Evolutionary conservation across 2,797 vertebrate genomes (phyloP).

Genomic region (Tangara arthus): DNA sequence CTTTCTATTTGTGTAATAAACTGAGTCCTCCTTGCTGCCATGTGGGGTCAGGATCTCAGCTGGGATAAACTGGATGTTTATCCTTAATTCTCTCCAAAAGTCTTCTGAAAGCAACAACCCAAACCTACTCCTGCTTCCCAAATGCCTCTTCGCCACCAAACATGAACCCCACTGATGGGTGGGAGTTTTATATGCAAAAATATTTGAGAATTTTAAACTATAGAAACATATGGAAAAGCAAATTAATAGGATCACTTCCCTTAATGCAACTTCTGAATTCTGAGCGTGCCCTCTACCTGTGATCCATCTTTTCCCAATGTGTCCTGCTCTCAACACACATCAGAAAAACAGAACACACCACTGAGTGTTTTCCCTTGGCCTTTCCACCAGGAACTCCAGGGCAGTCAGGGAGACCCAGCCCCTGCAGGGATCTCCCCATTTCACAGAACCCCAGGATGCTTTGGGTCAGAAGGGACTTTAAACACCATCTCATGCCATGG

Average conservation of each 20-base stretch:
- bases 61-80: background rate
- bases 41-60: background rate
- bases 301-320: background rate
- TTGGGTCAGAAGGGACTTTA: background rate
- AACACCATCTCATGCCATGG: background rate
- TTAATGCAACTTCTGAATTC: background rate
- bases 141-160: background rate
- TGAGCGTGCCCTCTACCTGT: accelerated
- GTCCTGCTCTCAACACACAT: background rate
- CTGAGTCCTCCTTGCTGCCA: background rate
- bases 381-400: background rate
- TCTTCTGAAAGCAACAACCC: background rate
- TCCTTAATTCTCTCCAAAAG: background rate
- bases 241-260: background rate
- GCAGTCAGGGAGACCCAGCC: background rate
- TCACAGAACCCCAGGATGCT: background rate
- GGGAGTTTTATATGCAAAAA: background rate
- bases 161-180: accelerated
- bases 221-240: background rate
- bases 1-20: accelerated
- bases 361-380: background rate
- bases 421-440: background rate
- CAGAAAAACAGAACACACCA: background rate
- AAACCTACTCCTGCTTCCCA: background rate
- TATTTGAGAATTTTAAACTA: background rate